Percentiles rank a stretch among this genome's conserved stretches.
Evolutionary conservation across 1,140 invertebrate species (phyloP).

Genomic region (Gonioctena quinquepunctata): DNA sequence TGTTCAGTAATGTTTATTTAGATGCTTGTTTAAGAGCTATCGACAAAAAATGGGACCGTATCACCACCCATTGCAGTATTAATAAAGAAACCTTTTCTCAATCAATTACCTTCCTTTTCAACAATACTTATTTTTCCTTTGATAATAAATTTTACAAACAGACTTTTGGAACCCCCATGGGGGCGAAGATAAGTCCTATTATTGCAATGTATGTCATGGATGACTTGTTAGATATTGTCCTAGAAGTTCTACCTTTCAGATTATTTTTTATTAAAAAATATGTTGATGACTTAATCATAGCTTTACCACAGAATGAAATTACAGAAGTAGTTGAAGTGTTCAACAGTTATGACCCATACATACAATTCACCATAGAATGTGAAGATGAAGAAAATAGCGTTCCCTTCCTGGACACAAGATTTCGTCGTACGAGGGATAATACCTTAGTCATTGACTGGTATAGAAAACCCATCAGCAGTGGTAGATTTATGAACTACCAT

Average conservation of each 20-base stretch:
- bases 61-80: neutral
- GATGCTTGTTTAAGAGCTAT: neutral
- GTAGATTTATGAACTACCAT: conserved; percentile 2
- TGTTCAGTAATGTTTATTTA: too few species aligned
- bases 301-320: neutral
- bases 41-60: neutral
- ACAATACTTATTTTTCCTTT: neutral
- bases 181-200: neutral
- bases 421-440: neutral
- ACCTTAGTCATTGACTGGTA: neutral
- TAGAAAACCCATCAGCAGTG: neutral
- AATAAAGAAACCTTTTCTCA: neutral
- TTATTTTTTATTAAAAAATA: neutral
- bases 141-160: neutral
- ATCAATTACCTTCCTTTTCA: neutral
- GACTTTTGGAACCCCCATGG: neutral
- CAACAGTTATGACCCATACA: neutral
- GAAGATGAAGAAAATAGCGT: neutral
- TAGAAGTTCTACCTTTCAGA: neutral
- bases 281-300: neutral
- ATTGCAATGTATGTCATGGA: neutral
- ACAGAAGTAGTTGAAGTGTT: neutral
- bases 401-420: neutral
- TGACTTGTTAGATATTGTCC: neutral
- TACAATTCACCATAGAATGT: neutral